Conservation (phyloP, 2,888 invertebrate genomes). For the Rambutsinella grinnellia region DNA sequence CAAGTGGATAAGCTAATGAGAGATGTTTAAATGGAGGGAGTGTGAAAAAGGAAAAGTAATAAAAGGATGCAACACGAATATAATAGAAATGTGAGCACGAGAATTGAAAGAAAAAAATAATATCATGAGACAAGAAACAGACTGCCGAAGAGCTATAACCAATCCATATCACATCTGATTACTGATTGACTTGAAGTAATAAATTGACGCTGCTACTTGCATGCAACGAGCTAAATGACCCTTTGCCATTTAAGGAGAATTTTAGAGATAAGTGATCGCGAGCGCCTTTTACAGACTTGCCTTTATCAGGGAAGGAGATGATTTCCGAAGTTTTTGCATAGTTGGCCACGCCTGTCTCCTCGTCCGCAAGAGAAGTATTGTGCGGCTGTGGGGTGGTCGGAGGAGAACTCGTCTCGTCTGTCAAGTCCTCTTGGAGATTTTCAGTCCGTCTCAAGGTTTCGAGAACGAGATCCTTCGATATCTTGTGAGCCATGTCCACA, state of each 20-base stretch:
- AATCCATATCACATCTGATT: neutral
- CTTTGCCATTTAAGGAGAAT: constrained; percentile 39
- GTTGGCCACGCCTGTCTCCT: constrained; percentile 59
- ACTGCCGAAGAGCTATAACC: neutral
- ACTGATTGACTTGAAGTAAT: neutral
- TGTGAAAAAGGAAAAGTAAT: neutral
- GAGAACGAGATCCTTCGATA: constrained; percentile 64
- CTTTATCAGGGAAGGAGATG: constrained; percentile 66
- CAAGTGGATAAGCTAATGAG: too few relatives aligned
- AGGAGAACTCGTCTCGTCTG: constrained; percentile 10
- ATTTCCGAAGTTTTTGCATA: constrained; percentile 67
- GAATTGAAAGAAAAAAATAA: neutral
- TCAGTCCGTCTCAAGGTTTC: constrained; percentile 65
- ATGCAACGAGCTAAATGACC: constrained; percentile 34
- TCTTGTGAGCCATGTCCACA: constrained; percentile 64
- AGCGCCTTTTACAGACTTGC: constrained; percentile 44
- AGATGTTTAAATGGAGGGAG: too few relatives aligned
- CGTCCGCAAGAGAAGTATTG: constrained; percentile 29
- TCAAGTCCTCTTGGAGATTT: constrained; percentile 48
- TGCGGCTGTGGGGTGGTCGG: constrained; percentile 10
- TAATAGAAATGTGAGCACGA: neutral
- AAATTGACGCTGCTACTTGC: constrained; percentile 12
- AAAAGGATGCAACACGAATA: neutral
- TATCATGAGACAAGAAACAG: too few relatives aligned
- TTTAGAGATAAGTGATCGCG: neutral